Conservation (phyloP, 2,797 vertebrate species). For the Xiphophorus birchmanni region DNA sequence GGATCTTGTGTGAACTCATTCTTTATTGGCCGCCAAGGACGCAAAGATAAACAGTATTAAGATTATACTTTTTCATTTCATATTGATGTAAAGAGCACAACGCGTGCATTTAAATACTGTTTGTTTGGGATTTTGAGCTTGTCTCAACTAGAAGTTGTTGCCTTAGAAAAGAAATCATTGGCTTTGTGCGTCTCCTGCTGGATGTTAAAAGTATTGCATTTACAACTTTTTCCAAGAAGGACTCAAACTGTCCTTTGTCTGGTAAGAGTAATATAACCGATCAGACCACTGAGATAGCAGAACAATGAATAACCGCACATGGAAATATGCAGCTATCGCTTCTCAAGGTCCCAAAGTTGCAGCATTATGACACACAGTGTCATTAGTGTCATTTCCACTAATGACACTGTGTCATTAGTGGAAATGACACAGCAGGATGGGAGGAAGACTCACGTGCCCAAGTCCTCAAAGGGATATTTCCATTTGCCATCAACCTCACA, state of each 20-base stretch:
- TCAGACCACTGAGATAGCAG: not conserved
- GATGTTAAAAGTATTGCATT: not conserved
- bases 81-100: not conserved
- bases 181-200: constrained; percentile 43
- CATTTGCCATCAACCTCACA: constrained; percentile 32
- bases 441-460: constrained; percentile 53
- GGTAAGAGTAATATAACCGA: constrained; percentile 4
- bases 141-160: not conserved
- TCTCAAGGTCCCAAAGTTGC: not conserved
- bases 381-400: no score
- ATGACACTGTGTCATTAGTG: no score
- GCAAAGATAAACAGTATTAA: not conserved
- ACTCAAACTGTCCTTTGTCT: not conserved
- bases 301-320: not conserved
- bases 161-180: not conserved
- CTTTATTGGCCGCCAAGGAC: not conserved
- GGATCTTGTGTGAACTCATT: not conserved
- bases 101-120: not conserved
- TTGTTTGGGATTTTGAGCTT: not conserved
- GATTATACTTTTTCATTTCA: no score
- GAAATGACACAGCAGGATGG: not conserved
- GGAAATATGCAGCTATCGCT: not conserved
- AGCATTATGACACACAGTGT: no score
- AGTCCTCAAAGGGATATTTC: constrained; percentile 71
- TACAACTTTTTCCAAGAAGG: not conserved